Conservation (phyloP, 2,888 invertebrate species). For the Campoletis raptor region DNA sequence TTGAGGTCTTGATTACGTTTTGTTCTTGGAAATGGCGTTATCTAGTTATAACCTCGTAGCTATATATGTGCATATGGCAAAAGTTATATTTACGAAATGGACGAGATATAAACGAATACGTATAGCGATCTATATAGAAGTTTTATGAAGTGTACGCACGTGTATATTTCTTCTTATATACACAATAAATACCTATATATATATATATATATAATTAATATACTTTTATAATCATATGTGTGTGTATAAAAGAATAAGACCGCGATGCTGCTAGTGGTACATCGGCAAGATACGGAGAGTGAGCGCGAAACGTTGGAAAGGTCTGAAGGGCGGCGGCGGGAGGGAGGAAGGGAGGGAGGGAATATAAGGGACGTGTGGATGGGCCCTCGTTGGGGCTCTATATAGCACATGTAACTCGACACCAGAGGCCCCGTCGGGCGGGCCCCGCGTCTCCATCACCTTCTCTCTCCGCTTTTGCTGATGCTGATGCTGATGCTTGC, state of each 20-base stretch:
- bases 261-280: slow-evolving; percentile 29
- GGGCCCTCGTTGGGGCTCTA: slow-evolving; percentile 68
- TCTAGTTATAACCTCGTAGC: not conserved
- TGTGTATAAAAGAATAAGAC: slow-evolving; percentile 22
- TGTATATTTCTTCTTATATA: not conserved
- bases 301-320: slow-evolving; percentile 35
- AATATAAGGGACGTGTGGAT: slow-evolving; percentile 66
- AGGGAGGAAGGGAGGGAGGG: slow-evolving; percentile 44
- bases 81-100: slow-evolving; percentile 37
- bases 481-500: slow-evolving; percentile 55
- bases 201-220: slow-evolving; percentile 9
- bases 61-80: not conserved
- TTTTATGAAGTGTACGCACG: not conserved
- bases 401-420: slow-evolving; percentile 79
- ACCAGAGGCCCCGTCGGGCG: slow-evolving; percentile 78
- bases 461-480: slow-evolving; percentile 60
- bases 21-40: slow-evolving; percentile 15
- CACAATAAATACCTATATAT: not conserved
- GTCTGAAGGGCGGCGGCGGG: slow-evolving; percentile 61
- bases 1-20: slow-evolving; percentile 4
- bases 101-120: slow-evolving; percentile 15
- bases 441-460: slow-evolving; percentile 72
- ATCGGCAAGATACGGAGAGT: slow-evolving; percentile 38
- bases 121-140: not conserved
- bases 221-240: not conserved